phyloP scores from a whole-genome alignment of 2,888 invertebrate species.

The Harpalus rubripes region DNA sequence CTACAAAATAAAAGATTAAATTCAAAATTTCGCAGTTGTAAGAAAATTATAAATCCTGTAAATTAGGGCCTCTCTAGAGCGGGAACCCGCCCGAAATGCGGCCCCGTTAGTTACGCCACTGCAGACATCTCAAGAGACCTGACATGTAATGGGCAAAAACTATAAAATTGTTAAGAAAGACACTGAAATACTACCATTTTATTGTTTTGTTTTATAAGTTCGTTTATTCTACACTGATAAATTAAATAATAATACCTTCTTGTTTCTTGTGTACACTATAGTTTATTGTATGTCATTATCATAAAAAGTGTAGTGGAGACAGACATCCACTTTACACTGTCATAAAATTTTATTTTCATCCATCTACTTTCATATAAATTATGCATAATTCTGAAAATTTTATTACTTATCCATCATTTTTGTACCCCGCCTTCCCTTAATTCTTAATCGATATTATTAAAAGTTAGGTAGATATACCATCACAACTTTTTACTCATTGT shows the following conservation, averaged over 20 bases:
- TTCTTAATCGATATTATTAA: not conserved
- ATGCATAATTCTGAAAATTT: not conserved
- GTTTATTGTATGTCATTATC: not conserved
- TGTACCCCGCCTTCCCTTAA: not conserved
- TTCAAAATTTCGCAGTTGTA: no score
- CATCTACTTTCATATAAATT: not conserved
- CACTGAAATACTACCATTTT: not conserved
- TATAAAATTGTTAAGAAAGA: not conserved
- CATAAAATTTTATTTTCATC: not conserved
- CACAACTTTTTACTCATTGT: no score
- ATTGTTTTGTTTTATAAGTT: not conserved
- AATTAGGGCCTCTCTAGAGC: no score
- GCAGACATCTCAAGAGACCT: not conserved
- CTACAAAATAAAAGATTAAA: no score
- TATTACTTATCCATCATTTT: not conserved
- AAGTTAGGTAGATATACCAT: not conserved
- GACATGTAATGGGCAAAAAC: not conserved
- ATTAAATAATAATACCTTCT: not conserved
- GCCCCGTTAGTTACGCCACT: no score
- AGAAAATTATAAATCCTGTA: no score
- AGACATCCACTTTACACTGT: not conserved
- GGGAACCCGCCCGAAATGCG: no score
- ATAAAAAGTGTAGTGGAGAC: not conserved
- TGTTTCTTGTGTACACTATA: not conserved
- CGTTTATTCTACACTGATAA: not conserved